A percentile compares a stretch with the other conserved stretches of the same genome.
These are phyloP conservation scores for Emydocephalus ijimae DNA, from an alignment of 2,113 vertebrate species.

Conservation along the genomic window DNA sequence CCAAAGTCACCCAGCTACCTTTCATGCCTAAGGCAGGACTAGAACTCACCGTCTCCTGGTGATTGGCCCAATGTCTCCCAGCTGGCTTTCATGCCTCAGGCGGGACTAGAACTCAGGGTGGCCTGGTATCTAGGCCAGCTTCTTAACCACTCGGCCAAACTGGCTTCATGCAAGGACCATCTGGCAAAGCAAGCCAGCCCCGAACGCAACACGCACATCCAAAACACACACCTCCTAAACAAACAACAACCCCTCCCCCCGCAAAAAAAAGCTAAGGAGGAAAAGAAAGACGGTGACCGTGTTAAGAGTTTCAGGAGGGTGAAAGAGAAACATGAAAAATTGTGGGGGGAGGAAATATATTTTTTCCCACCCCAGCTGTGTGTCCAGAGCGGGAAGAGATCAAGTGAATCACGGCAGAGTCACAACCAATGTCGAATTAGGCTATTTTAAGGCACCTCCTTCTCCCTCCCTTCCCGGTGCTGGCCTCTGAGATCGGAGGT, in stretches of 20 bases:
- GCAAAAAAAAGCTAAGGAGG: background rate
- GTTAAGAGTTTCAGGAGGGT: background rate
- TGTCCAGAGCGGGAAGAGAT: background rate
- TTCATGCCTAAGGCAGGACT: no score
- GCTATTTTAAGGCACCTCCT: background rate
- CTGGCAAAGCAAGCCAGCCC: background rate
- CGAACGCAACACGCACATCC: accelerated
- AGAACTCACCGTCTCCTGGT: no score
- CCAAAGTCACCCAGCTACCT: no score
- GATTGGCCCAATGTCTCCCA: no score
- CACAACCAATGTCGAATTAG: background rate
- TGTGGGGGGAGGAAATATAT: background rate
- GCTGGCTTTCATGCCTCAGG: no score
- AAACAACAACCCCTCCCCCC: background rate
- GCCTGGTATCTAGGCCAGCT: no score
- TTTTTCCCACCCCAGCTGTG: background rate
- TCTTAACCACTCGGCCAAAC: background rate
- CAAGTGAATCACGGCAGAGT: background rate
- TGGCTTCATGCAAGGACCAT: background rate
- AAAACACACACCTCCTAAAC: background rate
- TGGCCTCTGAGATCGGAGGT: background rate
- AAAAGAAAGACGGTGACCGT: background rate
- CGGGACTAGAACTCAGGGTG: no score
- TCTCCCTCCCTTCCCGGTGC: background rate
- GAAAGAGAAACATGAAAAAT: background rate